Conservation (phyloP, 2,797 vertebrate genomes). For the Gobio occitaniae region DNA sequence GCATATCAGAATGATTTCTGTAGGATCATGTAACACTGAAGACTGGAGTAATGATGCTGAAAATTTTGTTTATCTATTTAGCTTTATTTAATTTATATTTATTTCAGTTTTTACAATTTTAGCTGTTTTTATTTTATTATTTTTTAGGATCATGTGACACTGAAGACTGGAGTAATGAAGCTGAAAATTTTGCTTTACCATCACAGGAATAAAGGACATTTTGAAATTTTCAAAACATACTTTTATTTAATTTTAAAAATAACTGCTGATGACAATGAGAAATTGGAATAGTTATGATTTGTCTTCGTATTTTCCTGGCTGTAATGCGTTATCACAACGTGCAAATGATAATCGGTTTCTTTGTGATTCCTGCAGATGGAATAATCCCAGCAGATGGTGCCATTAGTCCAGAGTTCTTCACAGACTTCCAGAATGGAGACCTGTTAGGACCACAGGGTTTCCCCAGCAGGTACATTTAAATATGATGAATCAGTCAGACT, state of each 20-base stretch:
- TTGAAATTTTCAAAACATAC: background rate
- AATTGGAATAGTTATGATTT: background rate
- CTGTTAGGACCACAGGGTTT: constrained; percentile 78
- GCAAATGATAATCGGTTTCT: background rate
- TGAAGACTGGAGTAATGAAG: no score
- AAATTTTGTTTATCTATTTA: background rate
- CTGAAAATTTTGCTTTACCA: no score
- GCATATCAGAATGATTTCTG: background rate
- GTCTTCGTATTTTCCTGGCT: background rate
- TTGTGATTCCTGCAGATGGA: constrained; percentile 77
- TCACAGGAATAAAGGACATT: no score
- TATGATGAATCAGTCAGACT: constrained; percentile 18
- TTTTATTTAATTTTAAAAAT: background rate
- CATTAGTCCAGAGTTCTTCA: constrained; percentile 86
- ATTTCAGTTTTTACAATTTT: background rate
- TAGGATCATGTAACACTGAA: background rate
- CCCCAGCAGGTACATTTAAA: constrained; percentile 78
- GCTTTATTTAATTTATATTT: background rate
- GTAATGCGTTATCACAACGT: background rate
- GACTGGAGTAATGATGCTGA: background rate
- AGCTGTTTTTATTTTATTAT: background rate
- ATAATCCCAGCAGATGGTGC: constrained; percentile 82
- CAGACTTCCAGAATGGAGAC: constrained; percentile 87
- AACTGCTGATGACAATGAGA: background rate
- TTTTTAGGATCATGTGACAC: background rate